Evolutionary conservation across 2,113 vertebrate species (phyloP).

Genomic region (Campylorhamphus procurvoides): DNA sequence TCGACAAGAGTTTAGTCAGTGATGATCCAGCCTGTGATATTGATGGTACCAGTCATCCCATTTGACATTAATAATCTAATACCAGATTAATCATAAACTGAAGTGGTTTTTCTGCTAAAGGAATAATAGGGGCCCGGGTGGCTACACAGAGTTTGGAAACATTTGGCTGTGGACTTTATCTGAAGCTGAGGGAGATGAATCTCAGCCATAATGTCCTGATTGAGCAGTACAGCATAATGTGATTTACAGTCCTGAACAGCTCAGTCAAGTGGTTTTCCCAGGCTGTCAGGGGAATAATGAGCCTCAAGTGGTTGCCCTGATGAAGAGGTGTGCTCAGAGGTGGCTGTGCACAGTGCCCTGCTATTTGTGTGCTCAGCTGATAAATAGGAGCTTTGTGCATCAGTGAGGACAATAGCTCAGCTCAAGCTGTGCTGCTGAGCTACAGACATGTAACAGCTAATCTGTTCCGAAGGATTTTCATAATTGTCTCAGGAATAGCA

Average conservation of each 20-base stretch:
- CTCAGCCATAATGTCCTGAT: not conserved
- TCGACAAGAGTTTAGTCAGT: not conserved
- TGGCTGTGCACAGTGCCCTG: not conserved
- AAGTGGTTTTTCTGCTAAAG: not conserved
- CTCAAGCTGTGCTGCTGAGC: not conserved
- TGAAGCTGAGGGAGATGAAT: not conserved
- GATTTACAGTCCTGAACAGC: not conserved
- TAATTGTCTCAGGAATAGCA: not conserved
- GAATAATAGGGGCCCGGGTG: not conserved
- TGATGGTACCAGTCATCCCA: not conserved
- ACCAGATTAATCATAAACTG: not conserved
- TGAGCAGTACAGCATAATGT: not conserved
- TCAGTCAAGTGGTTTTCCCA: not conserved
- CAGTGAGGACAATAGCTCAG: not conserved
- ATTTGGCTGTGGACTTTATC: not conserved
- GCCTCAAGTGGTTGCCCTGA: not conserved
- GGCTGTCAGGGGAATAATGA: not conserved
- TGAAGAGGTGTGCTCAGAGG: not conserved
- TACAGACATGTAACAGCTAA: not conserved
- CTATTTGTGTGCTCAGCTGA: not conserved
- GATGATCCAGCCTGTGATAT: not conserved
- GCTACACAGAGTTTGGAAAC: not conserved
- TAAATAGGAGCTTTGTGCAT: not conserved
- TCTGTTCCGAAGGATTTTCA: not conserved
- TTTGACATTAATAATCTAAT: not conserved